Base-by-base conservation (phyloP, 1,140 invertebrate genomes). In the Chionoecetes opilio region DNA sequence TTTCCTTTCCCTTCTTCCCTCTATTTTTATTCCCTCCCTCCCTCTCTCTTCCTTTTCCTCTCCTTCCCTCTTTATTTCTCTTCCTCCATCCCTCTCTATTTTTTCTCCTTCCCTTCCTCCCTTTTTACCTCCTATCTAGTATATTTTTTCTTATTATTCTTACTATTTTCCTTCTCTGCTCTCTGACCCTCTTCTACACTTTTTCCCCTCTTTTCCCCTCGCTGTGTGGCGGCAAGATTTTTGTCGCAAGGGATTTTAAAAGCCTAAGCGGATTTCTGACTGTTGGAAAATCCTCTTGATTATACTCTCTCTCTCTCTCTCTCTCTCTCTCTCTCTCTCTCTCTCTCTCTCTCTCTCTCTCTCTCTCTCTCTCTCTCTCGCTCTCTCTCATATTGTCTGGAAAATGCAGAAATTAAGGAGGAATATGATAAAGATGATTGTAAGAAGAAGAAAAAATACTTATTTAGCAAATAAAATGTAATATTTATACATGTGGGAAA, bases 341-440 rank as follows among this genome's bases (percentile, higher is more conserved):
- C 91, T 37, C 91, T 38, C 91, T 38, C 91, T 37, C 75, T 29
- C 53, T 38, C 91, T 29, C 91, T 38, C 91, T 37, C 53, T n/a
- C 75, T 38, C 75, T 38, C 34, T 35, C 37, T 90, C 37, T 41
- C 88, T 41, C 88, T 38, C 88, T 41, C 88, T 90, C 88, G 26
- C 88, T 41, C 37, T 41, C 90, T 75, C 90, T 92, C 90, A 32
- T 53, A 82, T 31, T 75, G 29, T 34, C 90, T 32, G n/a, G n/a
- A n/a, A n/a, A n/a, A n/a, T n/a, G n/a, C n/a, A n/a, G n/a, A n/a
- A n/a, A n/a, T n/a, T n/a, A n/a, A n/a, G n/a, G n/a, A n/a, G n/a
- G n/a, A 14, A 85, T 6, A 26, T 5, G 26, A 85, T 34, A 85
- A 29, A 87, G 34, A 31, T 17, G 8, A 37, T 31, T 35, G 32